Evolutionary conservation across 1,140 invertebrate genomes (phyloP), one percentile per base, ranked within the genome.

Genomic region (Tyrophagus putrescentiae): DNA sequence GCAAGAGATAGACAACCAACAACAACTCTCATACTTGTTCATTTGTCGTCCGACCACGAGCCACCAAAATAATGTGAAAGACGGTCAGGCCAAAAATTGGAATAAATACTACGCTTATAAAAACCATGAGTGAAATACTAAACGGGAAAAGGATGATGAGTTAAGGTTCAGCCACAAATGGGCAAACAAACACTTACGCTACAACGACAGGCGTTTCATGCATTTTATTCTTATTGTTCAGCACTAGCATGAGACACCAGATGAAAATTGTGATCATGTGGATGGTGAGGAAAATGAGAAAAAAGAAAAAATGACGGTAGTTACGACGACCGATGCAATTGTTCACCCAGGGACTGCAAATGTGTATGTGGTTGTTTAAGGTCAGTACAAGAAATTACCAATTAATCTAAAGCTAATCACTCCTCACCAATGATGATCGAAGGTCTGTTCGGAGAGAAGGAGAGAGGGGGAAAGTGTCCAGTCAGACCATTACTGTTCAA

Each of bases 291-390:
- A 91, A 95, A 67, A 96, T 79, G 31, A 99, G 82, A 75, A 99
- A 98, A 76, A 96, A 88, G 76, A 96, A 95, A 77, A 97, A 97
- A 74, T 92, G 95, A 69, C 94, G 80, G 73, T 99, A 99, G 76
- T 99, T 98, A 65, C 94, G 80, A 64, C 93, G 81, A 56, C 96
- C 96, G 68, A 99, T 98, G 73, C 96, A 99, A 75, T 99, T 99
- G 75, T 98, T 98, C 65, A 99, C 88, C 95, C 95, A 98, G 56
- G 95, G 95, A 77, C n/a, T n/a, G n/a, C n/a, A n/a, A n/a, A n/a
- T n/a, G n/a, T 39, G n/a, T 13, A 39, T 39, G 36, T 13, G 13
- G 13, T 39, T 39, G n/a, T n/a, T n/a, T 39, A 39, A 39, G 13
- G 13, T 39, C 36, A 39, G 13, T 39, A 13, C 13, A n/a, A 13